Evolutionary conservation across 2,888 invertebrate species (phyloP), one percentile per base, ranked within the genome.

Genomic region (Trachelus iudaicus): DNA sequence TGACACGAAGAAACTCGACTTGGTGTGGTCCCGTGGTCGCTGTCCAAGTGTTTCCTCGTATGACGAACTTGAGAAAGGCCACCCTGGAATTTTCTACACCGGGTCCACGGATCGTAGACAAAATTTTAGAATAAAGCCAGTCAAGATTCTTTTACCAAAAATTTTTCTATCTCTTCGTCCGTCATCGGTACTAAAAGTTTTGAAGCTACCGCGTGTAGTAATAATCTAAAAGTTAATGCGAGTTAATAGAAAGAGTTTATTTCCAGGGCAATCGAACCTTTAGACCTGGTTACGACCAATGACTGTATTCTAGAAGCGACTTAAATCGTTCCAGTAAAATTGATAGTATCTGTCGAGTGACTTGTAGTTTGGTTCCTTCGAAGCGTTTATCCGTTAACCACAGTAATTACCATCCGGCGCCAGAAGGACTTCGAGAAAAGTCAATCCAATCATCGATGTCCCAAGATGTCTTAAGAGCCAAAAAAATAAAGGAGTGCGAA

Each of bases 371-470:
- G 69, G 68, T 73, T 77, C 77, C 77, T 73, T 75, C 77, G 79
- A 81, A 69, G 15, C 73, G 69, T 35, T 78, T 68, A 69, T 78
- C 77, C 77, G 79, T 79, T 76, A 82, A 83, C 79, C 79, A 83
- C 83, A 82, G 77, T 85, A 85, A 85, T 85, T 84, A 56, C 82
- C 83, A 80, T 77, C 73, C 76, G 82, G 82, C 81, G 81, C 82
- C 81, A 78, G 79, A 35, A 69, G 78, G 78, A 73, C 68, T 76
- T 78, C 71, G 78, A 40, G 75, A 78, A 78, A 76, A 75, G 78
- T 78, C 73, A 78, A 75, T 77, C 74, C 69, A 74, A 83, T 82
- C 83, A 80, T 75, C 80, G 31, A 33, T 71, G 71, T 34, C 71
- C 80, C 79, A 82, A 15, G 56, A 56, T 56, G 56, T 23, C 9